Evolutionary conservation across 1,140 invertebrate species (phyloP).

Genomic region (Dendrolimus punctatus): DNA sequence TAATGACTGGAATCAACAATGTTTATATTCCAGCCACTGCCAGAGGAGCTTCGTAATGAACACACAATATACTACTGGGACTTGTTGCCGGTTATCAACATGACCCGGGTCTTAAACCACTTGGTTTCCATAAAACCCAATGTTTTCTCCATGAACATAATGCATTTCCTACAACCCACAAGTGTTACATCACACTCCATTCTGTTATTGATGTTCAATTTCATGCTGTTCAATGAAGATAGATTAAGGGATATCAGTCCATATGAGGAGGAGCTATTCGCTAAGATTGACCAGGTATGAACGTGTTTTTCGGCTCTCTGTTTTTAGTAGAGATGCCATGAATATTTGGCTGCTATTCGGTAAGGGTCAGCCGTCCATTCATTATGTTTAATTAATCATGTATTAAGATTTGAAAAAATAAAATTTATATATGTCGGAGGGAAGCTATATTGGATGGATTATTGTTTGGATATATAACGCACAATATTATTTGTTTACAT

Average conservation of each 20-base stretch:
- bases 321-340: too few species aligned
- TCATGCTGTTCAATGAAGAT: slow-evolving; percentile 44
- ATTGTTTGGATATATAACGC: too few species aligned
- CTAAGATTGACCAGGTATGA: slow-evolving; percentile 38
- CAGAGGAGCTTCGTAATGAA: slow-evolving; percentile 39
- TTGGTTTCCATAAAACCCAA: slow-evolving; percentile 28
- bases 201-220: slow-evolving; percentile 39
- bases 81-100: slow-evolving; percentile 50
- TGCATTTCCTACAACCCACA: slow-evolving; percentile 40
- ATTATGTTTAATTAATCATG: too few species aligned
- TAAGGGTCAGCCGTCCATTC: too few species aligned
- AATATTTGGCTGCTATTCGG: too few species aligned
- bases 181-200: slow-evolving; percentile 31
- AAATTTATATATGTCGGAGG: too few species aligned
- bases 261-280: slow-evolving; percentile 41
- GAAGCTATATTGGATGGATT: too few species aligned
- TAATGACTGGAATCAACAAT: neutral
- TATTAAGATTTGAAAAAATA: too few species aligned
- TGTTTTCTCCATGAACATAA: slow-evolving; percentile 26
- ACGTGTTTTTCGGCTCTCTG: neutral
- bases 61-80: slow-evolving; percentile 51
- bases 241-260: slow-evolving; percentile 32
- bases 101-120: slow-evolving; percentile 41
- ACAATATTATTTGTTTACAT: too few species aligned
- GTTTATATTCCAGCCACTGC: slow-evolving; percentile 33